A percentile compares a stretch with the other conserved stretches of the same genome.
Evolutionary conservation across 2,888 invertebrate genomes (phyloP).

Genomic region (Lampropteryx suffumata): DNA sequence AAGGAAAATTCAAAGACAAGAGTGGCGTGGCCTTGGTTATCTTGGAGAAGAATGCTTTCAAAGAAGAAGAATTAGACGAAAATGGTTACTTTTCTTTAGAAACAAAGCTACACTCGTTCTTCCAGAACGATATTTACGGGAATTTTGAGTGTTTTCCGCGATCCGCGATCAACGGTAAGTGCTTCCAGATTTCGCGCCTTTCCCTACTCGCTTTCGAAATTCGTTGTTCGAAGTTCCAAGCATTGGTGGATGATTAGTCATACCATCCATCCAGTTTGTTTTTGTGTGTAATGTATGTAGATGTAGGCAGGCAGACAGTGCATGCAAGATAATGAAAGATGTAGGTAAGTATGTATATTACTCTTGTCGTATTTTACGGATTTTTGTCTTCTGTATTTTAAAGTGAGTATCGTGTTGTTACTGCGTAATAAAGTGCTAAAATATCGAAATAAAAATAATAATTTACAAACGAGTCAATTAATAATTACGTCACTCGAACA

Average conservation of each 20-base stretch:
- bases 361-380: too few species aligned
- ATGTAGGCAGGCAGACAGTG: too few species aligned
- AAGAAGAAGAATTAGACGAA: slow-evolving; percentile 82
- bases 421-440: too few species aligned
- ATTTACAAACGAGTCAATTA: too few species aligned
- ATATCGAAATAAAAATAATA: too few species aligned
- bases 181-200: slow-evolving; percentile 32
- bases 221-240: slow-evolving; percentile 18
- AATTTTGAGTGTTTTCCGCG: slow-evolving; percentile 89
- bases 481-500: slow-evolving; percentile 27
- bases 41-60: slow-evolving; percentile 92
- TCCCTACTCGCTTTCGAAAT: slow-evolving; percentile 38
- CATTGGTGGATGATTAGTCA: too few species aligned
- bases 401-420: too few species aligned
- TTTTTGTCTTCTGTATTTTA: too few species aligned
- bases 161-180: slow-evolving; percentile 85
- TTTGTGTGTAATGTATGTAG: too few species aligned
- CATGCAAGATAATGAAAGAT: too few species aligned
- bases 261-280: too few species aligned
- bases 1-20: slow-evolving; percentile 86
- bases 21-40: slow-evolving; percentile 87
- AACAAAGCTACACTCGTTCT: slow-evolving; percentile 83
- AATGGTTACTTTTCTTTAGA: slow-evolving; percentile 85
- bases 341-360: too few species aligned
- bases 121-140: slow-evolving; percentile 93